Evolutionary conservation across 2,113 vertebrate species (phyloP), one percentile per base, ranked within the genome.

Genomic region (Cebus imitator): DNA sequence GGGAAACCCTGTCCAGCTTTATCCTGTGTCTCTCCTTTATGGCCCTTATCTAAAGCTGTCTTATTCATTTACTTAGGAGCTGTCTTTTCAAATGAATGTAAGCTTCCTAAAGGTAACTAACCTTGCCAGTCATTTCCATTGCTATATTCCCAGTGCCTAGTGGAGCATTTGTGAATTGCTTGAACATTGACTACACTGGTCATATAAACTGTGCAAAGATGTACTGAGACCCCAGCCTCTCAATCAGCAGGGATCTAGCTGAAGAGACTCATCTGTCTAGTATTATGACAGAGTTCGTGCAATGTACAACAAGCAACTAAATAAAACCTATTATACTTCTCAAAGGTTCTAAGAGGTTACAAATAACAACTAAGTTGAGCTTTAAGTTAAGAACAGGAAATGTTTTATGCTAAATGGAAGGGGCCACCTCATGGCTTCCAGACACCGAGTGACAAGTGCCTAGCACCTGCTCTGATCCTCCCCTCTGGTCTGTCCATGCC

Each of bases 401-500:
- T 83, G 78, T 83, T 86, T 55, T 89, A 32, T 16, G 72, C 81
- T 93, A 79, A 75, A 40, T 43, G 89, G 80, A 94, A 37, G 32
- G 14, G 73, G 48, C 61, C 40, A 96, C 58, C 95, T 94, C 88
- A 85, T 5, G 86, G 88, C 82, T 97, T 95, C 97, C 1, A 57
- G 85, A 68, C 95, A 96, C 0, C n/a, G 84, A 98, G 96, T n/a
- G 90, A 97, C 94, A 98, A 97, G 78, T 97, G 45, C 45, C 93
- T 6, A 20, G 84, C 10, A 79, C 92, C 25, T 85, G 94, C 98
- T 98, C 97, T 98, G 96, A 98, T 98, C 96, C 68, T 97, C 88
- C 64, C 92, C 91, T 50, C 89, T 92, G 45, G 43, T 95, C 98
- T 96, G 97, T 95, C 96, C 45, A 80, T 98, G 98, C 97, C 96